phyloP scores from a whole-genome alignment of 2,797 vertebrate species.

The Ambastaia sidthimunki region DNA sequence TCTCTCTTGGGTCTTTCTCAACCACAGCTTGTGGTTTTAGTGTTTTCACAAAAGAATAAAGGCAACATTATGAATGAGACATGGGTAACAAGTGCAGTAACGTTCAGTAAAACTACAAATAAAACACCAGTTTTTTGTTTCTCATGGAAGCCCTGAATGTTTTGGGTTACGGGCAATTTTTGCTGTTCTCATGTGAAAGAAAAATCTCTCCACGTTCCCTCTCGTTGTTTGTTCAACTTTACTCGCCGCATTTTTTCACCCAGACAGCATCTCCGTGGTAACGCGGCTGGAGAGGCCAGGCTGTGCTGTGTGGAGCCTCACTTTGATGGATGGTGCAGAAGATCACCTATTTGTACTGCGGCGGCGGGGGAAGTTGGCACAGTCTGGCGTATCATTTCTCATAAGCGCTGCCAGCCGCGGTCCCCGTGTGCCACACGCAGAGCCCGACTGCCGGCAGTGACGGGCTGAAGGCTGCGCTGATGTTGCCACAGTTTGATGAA shows the following conservation, averaged over 20 bases:
- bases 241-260: constrained; percentile 42
- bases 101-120: neutral
- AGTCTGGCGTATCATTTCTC: constrained; percentile 53
- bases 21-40: neutral
- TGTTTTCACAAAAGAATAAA: neutral
- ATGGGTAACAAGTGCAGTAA: neutral
- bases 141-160: neutral
- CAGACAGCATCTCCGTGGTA: constrained; percentile 60
- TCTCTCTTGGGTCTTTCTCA: neutral
- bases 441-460: constrained; percentile 57
- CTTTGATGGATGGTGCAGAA: constrained; percentile 71
- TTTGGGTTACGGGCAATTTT: neutral
- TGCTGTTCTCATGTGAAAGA: neutral
- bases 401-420: constrained; percentile 60
- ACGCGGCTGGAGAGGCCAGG: constrained; percentile 52
- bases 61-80: neutral
- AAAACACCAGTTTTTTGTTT: neutral
- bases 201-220: constrained; percentile 13
- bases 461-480: constrained; percentile 53
- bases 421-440: constrained; percentile 48
- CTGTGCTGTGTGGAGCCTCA: constrained; percentile 50
- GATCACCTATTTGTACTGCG: constrained; percentile 74
- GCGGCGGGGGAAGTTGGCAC: constrained; percentile 66
- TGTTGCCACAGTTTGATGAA: constrained; percentile 27
- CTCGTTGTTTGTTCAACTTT: constrained; percentile 49